Percentiles rank a stretch among this genome's conserved stretches.
Conservation (phyloP, 2,797 vertebrate genomes). For the Sandelia bainsii region DNA sequence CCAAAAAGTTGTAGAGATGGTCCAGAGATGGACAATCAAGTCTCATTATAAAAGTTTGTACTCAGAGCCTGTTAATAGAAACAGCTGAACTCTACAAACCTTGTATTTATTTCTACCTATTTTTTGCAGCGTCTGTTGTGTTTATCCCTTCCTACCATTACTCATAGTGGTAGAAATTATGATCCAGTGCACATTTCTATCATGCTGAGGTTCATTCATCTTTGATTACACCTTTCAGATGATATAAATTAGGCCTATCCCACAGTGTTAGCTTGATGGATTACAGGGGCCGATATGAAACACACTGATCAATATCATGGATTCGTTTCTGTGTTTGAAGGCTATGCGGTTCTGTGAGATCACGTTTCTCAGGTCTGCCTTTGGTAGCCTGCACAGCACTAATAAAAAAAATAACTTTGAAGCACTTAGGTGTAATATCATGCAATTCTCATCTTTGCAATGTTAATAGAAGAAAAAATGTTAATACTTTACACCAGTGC, state of each 20-base stretch:
- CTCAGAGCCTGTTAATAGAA: background rate
- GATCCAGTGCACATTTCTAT: constrained; percentile 81
- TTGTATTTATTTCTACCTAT: constrained; percentile 43
- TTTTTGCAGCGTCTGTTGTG: constrained; percentile 58
- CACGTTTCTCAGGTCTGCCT: constrained; percentile 49
- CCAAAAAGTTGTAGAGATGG: no score
- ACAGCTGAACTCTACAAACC: constrained; percentile 19
- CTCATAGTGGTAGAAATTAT: constrained; percentile 81
- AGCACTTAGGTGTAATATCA: background rate
- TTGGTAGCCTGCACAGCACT: constrained; percentile 27
- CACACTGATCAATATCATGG: constrained; percentile 85
- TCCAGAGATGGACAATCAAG: background rate
- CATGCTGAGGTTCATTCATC: constrained; percentile 82
- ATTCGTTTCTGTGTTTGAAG: constrained; percentile 81
- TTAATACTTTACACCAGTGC: background rate
- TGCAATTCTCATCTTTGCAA: background rate
- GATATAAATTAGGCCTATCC: constrained; percentile 85
- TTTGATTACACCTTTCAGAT: constrained; percentile 86
- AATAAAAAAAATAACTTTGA: constrained; percentile 35
- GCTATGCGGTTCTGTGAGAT: constrained; percentile 65
- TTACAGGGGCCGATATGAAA: constrained; percentile 80
- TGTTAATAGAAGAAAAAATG: background rate
- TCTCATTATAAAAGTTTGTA: background rate
- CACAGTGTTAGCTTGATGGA: constrained; percentile 82
- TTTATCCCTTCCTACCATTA: constrained; percentile 72